phyloP scores from a whole-genome alignment of 1,140 invertebrate species.

The Sarcophaga peregrina region DNA sequence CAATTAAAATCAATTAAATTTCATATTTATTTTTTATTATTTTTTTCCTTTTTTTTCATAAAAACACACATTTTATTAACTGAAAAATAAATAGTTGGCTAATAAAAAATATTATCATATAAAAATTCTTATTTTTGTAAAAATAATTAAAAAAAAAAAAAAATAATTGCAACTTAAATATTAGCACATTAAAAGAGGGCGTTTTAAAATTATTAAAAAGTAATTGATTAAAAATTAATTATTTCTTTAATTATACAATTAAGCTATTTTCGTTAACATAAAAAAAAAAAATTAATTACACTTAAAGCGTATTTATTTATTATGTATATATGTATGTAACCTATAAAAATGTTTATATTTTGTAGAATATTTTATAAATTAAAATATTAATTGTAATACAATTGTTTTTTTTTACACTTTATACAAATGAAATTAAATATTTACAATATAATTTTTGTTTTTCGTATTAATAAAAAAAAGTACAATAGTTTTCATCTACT shows the following conservation, averaged over 20 bases:
- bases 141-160: constrained; percentile 16
- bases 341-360: background rate
- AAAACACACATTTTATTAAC: constrained; percentile 28
- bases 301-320: constrained; percentile 18
- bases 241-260: background rate
- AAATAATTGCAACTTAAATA: constrained; percentile 24
- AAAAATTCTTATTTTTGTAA: constrained; percentile 32
- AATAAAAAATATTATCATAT: constrained; percentile 33
- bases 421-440: constrained; percentile 1
- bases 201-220: constrained; percentile 2
- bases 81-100: constrained; percentile 34
- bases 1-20: too few species aligned
- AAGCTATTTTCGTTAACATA: constrained; percentile 7
- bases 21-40: background rate
- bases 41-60: constrained; percentile 10
- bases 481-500: background rate
- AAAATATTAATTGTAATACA: background rate
- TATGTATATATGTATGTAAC: too few species aligned
- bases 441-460: background rate
- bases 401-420: background rate
- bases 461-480: constrained; percentile 12
- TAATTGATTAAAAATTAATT: constrained; percentile 17
- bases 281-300: background rate
- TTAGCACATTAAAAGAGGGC: background rate
- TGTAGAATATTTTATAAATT: background rate